Evolutionary conservation across 2,113 vertebrate genomes (phyloP).

Genomic region (Lepisosteus oculatus): DNA sequence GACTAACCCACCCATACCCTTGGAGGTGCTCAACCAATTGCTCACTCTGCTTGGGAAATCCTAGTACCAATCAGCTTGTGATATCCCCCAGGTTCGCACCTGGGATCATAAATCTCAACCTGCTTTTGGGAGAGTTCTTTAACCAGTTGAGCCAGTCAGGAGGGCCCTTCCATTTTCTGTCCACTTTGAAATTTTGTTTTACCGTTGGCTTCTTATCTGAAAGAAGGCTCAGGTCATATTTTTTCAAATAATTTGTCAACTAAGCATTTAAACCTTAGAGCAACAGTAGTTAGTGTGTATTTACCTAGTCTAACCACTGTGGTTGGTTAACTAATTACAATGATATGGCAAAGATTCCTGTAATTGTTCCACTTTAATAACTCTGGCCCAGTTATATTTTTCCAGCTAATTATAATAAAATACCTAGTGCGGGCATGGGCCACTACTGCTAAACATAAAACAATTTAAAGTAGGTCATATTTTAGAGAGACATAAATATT

Average conservation of each 20-base stretch:
- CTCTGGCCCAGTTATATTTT: slow-evolving; percentile 63
- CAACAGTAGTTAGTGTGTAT: slow-evolving; percentile 67
- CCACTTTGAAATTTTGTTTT: slow-evolving; percentile 57
- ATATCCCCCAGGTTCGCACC: too few relatives aligned
- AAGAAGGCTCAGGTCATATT: slow-evolving; percentile 58
- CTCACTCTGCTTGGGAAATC: too few relatives aligned
- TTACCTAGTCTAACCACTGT: slow-evolving; percentile 56
- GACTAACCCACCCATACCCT: background rate
- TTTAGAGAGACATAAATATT: slow-evolving; percentile 75
- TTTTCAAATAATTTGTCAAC: slow-evolving; percentile 73
- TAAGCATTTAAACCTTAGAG: slow-evolving; percentile 60
- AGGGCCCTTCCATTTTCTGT: slow-evolving; percentile 24
- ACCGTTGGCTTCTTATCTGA: slow-evolving; percentile 66
- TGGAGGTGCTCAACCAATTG: background rate
- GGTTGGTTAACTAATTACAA: slow-evolving; percentile 67
- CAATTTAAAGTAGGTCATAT: slow-evolving; percentile 45
- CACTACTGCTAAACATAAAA: slow-evolving; percentile 47
- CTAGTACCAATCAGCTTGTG: too few relatives aligned
- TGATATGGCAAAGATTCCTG: slow-evolving; percentile 63
- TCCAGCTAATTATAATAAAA: slow-evolving; percentile 69
- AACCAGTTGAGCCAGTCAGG: background rate
- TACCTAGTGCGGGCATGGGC: slow-evolving; percentile 49
- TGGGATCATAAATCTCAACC: too few relatives aligned
- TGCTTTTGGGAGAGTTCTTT: too few relatives aligned
- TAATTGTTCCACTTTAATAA: slow-evolving; percentile 64